These are phyloP conservation scores for Polypterus senegalus DNA, from an alignment of 2,113 vertebrate species.

Conservation along the genomic window DNA sequence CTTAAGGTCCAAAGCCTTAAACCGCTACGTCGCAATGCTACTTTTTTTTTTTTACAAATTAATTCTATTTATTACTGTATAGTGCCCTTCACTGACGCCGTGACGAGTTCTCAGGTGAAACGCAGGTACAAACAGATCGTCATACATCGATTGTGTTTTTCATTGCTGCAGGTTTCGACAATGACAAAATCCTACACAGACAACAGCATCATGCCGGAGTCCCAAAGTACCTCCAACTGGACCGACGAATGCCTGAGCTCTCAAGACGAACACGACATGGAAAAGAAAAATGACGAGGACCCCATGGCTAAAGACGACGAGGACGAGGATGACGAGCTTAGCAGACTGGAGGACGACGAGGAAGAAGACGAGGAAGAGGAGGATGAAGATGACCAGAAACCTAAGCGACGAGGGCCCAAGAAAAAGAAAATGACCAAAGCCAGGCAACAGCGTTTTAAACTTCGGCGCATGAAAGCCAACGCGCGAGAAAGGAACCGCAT, in stretches of 20 bases:
- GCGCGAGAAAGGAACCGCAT: constrained; percentile 93
- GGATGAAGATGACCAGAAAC: constrained; percentile 81
- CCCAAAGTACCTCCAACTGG: constrained; percentile 57
- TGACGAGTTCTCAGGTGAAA: neutral
- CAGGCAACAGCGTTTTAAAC: constrained; percentile 83
- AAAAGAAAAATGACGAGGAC: constrained; percentile 51
- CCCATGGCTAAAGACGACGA: constrained; percentile 40
- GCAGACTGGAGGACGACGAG: constrained; percentile 56
- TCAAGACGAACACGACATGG: constrained; percentile 57
- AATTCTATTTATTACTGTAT: neutral
- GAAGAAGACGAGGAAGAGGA: constrained; percentile 78
- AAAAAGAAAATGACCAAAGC: constrained; percentile 99
- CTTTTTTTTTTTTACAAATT: neutral
- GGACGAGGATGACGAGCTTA: constrained; percentile 39
- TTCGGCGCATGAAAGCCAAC: constrained; percentile 92
- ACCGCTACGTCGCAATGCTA: too few species aligned
- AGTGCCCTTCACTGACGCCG: neutral
- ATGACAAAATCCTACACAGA: constrained; percentile 91
- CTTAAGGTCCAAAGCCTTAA: too few species aligned
- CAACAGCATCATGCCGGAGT: constrained; percentile 65
- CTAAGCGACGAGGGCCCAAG: constrained; percentile 88
- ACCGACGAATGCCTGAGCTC: constrained; percentile 61
- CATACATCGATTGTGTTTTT: neutral
- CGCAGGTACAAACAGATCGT: neutral
- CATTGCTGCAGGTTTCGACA: constrained; percentile 41